Conservation (phyloP, 2,113 vertebrate species). For the Hyaena hyaena region DNA sequence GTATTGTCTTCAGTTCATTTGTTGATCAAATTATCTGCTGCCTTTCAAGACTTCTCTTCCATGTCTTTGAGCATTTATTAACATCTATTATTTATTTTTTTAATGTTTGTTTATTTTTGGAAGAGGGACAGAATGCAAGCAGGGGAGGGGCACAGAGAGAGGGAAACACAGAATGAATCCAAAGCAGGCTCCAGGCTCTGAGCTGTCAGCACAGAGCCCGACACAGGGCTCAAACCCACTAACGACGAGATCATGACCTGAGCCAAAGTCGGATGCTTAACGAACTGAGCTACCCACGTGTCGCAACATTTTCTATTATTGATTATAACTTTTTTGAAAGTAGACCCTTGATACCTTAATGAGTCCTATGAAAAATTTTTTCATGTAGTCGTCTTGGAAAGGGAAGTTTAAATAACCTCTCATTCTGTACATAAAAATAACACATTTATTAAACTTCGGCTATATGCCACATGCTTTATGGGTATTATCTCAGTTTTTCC, state of each 20-base stretch:
- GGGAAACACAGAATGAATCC: no score
- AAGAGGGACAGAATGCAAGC: no score
- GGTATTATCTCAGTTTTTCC: background rate
- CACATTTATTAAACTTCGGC: background rate
- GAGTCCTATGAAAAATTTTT: background rate
- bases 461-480: background rate
- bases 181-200: no score
- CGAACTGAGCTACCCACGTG: no score
- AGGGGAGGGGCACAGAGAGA: no score
- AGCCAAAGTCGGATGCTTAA: no score
- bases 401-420: background rate
- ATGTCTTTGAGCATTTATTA: conserved; percentile 37
- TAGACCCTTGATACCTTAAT: background rate
- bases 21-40: background rate
- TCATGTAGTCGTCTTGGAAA: background rate
- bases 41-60: conserved; percentile 12
- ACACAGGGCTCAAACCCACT: no score
- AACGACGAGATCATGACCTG: no score
- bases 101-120: no score
- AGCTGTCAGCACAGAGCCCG: no score
- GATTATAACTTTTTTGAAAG: conserved; percentile 52
- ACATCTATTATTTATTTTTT: background rate
- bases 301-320: background rate
- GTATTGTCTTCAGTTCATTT: conserved; percentile 1
- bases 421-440: background rate